These are phyloP conservation scores for Andrena flavipes DNA, from an alignment of 2,888 invertebrate genomes.

Conservation along the genomic window DNA sequence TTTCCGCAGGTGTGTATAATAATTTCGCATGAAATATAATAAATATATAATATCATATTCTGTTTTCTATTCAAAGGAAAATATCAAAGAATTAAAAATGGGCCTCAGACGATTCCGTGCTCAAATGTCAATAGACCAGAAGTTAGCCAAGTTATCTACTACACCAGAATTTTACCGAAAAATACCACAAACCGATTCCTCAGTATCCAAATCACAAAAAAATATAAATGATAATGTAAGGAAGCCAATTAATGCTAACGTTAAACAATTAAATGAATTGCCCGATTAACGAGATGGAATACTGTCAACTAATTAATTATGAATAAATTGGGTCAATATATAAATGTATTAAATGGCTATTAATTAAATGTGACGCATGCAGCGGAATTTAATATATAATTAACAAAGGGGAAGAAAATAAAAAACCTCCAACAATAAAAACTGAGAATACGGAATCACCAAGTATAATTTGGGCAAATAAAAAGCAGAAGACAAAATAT, in stretches of 20 bases:
- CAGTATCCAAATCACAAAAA: not conserved
- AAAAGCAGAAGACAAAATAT: not conserved
- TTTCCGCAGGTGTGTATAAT: constrained; percentile 20
- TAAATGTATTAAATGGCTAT: too few species aligned
- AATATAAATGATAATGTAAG: constrained; percentile 9
- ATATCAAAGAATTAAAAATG: constrained; percentile 62
- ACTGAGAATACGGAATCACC: not conserved
- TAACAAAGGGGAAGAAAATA: not conserved
- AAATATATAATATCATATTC: constrained; percentile 1
- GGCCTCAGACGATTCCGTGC: constrained; percentile 86
- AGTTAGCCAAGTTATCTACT: constrained; percentile 11
- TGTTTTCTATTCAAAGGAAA: constrained; percentile 13
- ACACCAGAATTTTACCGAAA: constrained; percentile 69
- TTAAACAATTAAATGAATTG: not conserved
- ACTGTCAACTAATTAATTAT: not conserved
- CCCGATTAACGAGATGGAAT: not conserved
- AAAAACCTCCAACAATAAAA: not conserved
- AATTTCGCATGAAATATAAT: not conserved
- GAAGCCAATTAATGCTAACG: not conserved
- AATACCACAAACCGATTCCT: constrained; percentile 38
- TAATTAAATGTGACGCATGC: not conserved
- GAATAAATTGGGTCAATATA: not conserved
- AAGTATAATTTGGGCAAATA: not conserved
- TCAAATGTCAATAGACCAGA: constrained; percentile 76
- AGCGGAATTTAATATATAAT: not conserved